Evolutionary conservation across 2,888 invertebrate species (phyloP), one percentile per base, ranked within the genome.

Genomic region (Cotesia congregata): DNA sequence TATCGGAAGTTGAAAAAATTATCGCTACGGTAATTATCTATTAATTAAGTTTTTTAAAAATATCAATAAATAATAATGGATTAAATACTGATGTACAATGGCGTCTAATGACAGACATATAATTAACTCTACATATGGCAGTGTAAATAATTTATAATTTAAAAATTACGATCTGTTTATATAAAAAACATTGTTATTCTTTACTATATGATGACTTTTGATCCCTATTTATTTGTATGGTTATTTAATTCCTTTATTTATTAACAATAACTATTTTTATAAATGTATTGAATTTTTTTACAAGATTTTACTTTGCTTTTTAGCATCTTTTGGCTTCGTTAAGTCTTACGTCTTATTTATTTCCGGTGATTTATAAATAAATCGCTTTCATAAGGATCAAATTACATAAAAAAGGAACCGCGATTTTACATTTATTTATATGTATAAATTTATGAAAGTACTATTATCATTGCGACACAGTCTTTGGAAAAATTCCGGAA

Each of bases 81-180:
- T 87, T 88, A 89, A 89, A 89, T 89, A 89, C 89, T 88, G 88
- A 88, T 88, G 84, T 88, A 88, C 88, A 89, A 87, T 85, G 83
- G 80, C 78, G 81, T 77, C 77, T 80, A 78, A 82, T 74, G 74
- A 77, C 78, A 74, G 74, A 80, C 79, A 80, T 83, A 78, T 30
- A 72, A 82, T 85, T 85, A 85, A 85, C 82, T 82, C 82, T 86
- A 84, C 70, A 72, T 86, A 87, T 88, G 88, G 87, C 88, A 88
- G 87, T 88, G 87, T 83, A 17, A 65, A 71, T 64, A 74, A 38
- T 71, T 64, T 6, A 70, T 70, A 40, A 68, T 67, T 30, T 61
- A 20, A 15, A 59, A 62, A 41, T 69, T 59, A 64, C 62, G 59
- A 30, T 50, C 64, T 41, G 39, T 64, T 41, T 41, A 17, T 12